Evolutionary conservation across 2,797 vertebrate species (phyloP).

Genomic region (Enteromius treurensis): DNA sequence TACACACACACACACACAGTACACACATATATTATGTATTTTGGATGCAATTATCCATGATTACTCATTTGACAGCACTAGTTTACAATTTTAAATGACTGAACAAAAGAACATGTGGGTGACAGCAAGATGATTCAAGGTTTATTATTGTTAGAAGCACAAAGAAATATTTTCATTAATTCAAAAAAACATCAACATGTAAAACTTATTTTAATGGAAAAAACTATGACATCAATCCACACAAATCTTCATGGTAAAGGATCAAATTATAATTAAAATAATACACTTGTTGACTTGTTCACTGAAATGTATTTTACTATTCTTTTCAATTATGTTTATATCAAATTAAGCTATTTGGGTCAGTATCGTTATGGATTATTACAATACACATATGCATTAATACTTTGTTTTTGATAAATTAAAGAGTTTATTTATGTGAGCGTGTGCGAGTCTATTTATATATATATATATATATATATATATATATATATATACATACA

Average conservation of each 20-base stretch:
- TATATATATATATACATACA: background rate
- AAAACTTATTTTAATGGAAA: background rate
- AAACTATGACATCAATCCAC: background rate
- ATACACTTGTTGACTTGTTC: no score
- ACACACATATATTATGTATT: no score
- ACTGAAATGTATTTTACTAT: background rate
- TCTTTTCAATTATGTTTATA: background rate
- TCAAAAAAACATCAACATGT: no score
- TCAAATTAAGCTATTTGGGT: background rate
- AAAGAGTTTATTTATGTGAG: background rate
- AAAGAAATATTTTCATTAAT: no score
- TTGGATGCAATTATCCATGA: no score
- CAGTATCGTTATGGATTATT: background rate
- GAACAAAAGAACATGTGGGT: background rate
- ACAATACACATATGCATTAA: background rate
- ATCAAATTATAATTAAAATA: background rate
- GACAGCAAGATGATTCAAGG: no score
- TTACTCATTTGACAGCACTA: no score
- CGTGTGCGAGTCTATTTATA: no score
- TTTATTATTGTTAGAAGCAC: no score
- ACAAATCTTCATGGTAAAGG: background rate
- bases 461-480: no score
- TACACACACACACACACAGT: no score
- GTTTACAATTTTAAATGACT: background rate
- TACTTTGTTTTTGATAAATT: background rate